Evolutionary conservation across 2,888 invertebrate species (phyloP).

Genomic region (Ethmia dodecea): DNA sequence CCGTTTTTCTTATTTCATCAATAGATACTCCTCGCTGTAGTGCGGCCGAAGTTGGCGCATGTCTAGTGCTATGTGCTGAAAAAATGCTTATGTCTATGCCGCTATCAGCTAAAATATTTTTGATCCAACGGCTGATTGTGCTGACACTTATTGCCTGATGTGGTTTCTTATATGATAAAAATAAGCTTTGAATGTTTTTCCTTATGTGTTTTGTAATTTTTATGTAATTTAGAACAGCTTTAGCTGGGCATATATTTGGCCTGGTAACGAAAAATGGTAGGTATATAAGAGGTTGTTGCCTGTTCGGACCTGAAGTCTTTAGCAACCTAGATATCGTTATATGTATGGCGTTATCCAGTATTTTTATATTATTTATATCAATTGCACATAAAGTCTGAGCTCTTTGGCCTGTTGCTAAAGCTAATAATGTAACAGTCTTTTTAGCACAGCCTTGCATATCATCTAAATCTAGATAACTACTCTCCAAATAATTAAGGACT

Average conservation of each 20-base stretch:
- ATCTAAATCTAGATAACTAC: background rate
- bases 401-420: constrained; percentile 7
- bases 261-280: constrained; percentile 6
- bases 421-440: constrained; percentile 7
- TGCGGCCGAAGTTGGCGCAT: background rate
- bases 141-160: background rate
- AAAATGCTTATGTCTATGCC: background rate
- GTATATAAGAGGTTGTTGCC: constrained; percentile 1
- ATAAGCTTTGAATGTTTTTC: too few relatives aligned
- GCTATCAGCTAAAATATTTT: background rate
- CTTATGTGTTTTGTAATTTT: background rate
- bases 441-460: constrained; percentile 2
- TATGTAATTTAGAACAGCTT: constrained; percentile 2
- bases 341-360: background rate
- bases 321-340: background rate
- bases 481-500: constrained; percentile 1
- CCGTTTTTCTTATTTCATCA: background rate
- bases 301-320: background rate
- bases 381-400: constrained; percentile 4
- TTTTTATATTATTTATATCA: background rate
- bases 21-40: background rate
- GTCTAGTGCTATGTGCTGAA: constrained; percentile 1
- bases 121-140: constrained; percentile 5
- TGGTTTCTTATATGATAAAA: too few relatives aligned
- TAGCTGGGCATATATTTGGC: constrained; percentile 7